Conservation (phyloP, 2,888 invertebrate species). For the Hydrotaea cyrtoneurina region DNA sequence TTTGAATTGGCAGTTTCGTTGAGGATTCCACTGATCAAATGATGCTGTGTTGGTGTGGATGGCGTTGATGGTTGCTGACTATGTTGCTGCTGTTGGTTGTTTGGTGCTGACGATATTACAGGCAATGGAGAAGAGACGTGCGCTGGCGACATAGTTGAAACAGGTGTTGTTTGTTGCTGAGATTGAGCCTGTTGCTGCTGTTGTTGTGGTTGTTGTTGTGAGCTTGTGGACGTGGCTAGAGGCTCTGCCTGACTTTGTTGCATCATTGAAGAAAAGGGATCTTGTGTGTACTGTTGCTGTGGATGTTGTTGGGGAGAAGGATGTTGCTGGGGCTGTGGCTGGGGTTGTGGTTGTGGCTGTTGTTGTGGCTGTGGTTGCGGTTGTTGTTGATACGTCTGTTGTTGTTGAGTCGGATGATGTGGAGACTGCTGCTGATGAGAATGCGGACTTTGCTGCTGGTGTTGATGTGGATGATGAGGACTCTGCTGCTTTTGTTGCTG, state of each 20-base stretch:
- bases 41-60: conserved; percentile 73
- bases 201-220: conserved; percentile 46
- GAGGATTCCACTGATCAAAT: conserved; percentile 75
- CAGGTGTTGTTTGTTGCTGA: conserved; percentile 71
- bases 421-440: conserved; percentile 78
- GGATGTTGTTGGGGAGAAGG: conserved; percentile 68
- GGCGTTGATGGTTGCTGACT: conserved; percentile 71
- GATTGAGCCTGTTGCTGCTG: conserved; percentile 69
- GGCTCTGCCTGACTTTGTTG: conserved; percentile 61
- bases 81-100: conserved; percentile 66
- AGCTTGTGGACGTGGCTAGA: conserved; percentile 33
- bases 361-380: conserved; percentile 55
- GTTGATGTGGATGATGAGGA: conserved; percentile 74
- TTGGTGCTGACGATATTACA: conserved; percentile 48
- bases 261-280: conserved; percentile 67
- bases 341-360: conserved; percentile 60
- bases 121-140: conserved; percentile 68
- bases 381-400: conserved; percentile 64
- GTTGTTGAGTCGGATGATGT: conserved; percentile 73
- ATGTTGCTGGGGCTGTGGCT: conserved; percentile 45
- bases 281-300: conserved; percentile 69
- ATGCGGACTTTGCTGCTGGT: conserved; percentile 67
- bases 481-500: conserved; percentile 78
- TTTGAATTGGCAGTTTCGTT: conserved; percentile 80
- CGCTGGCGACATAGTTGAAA: conserved; percentile 50